These are phyloP conservation scores for Drosophila nannoptera DNA, from an alignment of 1,140 invertebrate species.

Conservation along the genomic window DNA sequence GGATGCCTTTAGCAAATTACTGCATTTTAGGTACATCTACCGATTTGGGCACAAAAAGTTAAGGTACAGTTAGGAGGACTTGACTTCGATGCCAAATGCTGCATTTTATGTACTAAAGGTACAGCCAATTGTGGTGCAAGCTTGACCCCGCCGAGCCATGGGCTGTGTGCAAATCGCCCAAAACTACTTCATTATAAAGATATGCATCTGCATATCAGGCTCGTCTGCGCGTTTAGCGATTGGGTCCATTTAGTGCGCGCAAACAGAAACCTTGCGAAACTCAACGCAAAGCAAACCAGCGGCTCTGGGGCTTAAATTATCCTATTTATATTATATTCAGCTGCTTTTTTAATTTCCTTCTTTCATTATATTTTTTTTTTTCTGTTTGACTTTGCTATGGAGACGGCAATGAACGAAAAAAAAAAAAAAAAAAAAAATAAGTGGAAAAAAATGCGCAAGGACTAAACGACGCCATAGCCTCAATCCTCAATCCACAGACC, in stretches of 20 bases:
- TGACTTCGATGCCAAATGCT: no score
- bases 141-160: no score
- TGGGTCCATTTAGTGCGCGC: slow-evolving; percentile 9
- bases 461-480: slow-evolving; percentile 29
- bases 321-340: slow-evolving; percentile 2
- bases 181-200: no score
- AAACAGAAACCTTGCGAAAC: slow-evolving; percentile 5
- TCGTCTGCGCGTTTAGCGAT: slow-evolving; percentile 40
- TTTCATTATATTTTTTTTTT: slow-evolving; percentile 22
- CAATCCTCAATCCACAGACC: slow-evolving; percentile 1
- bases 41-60: no score
- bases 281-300: slow-evolving; percentile 15
- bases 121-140: no score
- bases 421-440: no score
- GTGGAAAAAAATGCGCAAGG: slow-evolving; percentile 27
- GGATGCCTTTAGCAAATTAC: no score
- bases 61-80: no score
- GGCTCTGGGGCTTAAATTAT: slow-evolving; percentile 14
- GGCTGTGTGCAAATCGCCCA: no score
- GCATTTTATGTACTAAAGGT: no score
- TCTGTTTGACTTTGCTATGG: slow-evolving; percentile 76
- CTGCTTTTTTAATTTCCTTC: neutral
- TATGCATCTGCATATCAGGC: neutral
- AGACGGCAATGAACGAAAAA: slow-evolving; percentile 28
- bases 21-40: no score